Evolutionary conservation across 2,888 invertebrate species (phyloP).

Genomic region (Ctenicera cuprea): DNA sequence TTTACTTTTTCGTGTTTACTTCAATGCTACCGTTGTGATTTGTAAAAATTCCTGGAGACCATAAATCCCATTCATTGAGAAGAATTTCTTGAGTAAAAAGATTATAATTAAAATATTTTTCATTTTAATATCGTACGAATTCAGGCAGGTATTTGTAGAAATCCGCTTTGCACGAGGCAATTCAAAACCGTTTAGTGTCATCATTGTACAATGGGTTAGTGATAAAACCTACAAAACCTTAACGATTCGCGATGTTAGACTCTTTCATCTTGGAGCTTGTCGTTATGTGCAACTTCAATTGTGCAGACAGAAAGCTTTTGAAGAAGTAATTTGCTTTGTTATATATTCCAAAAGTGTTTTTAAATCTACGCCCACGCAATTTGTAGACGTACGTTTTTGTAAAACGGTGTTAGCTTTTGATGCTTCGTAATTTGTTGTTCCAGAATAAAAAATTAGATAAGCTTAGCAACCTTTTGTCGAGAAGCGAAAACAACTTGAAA

Average conservation of each 20-base stretch:
- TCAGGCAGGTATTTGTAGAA: constrained; percentile 24
- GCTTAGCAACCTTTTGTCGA: constrained; percentile 22
- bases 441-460: constrained; percentile 38
- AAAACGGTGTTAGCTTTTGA: constrained; percentile 47
- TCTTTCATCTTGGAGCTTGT: constrained; percentile 59
- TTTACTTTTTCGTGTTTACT: not conserved
- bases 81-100: not conserved
- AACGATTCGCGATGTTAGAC: constrained; percentile 54
- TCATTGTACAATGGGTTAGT: constrained; percentile 40
- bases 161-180: constrained; percentile 46
- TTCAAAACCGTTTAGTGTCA: constrained; percentile 60
- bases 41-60: not conserved
- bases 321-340: constrained; percentile 65
- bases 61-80: not conserved
- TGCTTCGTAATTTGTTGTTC: constrained; percentile 49
- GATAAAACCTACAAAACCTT: constrained; percentile 53
- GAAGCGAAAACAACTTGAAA: not conserved
- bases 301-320: constrained; percentile 55
- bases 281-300: constrained; percentile 60
- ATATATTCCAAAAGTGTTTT: constrained; percentile 63
- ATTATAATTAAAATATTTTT: constrained; percentile 3
- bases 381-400: constrained; percentile 41
- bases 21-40: not conserved
- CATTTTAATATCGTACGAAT: not conserved
- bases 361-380: constrained; percentile 62